These are phyloP conservation scores for Smutsia gigantea DNA, from an alignment of 2,797 vertebrate genomes.

Conservation along the genomic window DNA sequence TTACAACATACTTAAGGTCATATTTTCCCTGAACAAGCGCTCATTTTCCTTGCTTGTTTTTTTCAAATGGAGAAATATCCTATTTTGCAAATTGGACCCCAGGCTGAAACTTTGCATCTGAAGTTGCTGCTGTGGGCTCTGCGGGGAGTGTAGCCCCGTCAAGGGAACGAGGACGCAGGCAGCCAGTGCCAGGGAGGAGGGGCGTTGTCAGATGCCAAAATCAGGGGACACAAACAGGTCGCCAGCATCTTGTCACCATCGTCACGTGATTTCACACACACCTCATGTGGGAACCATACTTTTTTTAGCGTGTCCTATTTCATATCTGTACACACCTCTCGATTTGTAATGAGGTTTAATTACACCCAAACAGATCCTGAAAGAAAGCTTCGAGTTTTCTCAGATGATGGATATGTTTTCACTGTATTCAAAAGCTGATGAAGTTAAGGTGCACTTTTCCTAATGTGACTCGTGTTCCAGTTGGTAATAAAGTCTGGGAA, in stretches of 20 bases:
- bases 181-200: slow-evolving; percentile 38
- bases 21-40: slow-evolving; percentile 92
- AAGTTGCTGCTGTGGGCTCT: slow-evolving; percentile 21
- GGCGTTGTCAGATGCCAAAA: slow-evolving; percentile 62
- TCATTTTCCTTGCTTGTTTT: slow-evolving; percentile 80
- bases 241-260: slow-evolving; percentile 56
- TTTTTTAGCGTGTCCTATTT: slow-evolving; percentile 66
- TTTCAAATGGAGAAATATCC: slow-evolving; percentile 70
- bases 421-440: slow-evolving; percentile 72
- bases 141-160: neutral
- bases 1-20: slow-evolving; percentile 90
- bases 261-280: neutral
- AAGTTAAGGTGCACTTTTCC: slow-evolving; percentile 70
- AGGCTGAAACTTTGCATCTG: slow-evolving; percentile 59
- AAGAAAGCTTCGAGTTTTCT: slow-evolving; percentile 82
- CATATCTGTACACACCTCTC: slow-evolving; percentile 66
- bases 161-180: slow-evolving; percentile 4
- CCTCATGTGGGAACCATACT: slow-evolving; percentile 64
- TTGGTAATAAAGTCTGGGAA: slow-evolving; percentile 79
- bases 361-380: slow-evolving; percentile 80
- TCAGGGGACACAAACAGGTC: slow-evolving; percentile 67
- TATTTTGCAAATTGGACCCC: slow-evolving; percentile 55
- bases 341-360: slow-evolving; percentile 56
- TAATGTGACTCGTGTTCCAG: slow-evolving; percentile 72
- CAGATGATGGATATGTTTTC: slow-evolving; percentile 84